Evolutionary conservation across 2,113 vertebrate genomes (phyloP), one percentile per base, ranked within the genome.

Genomic region (Cephalopterus ornatus): DNA sequence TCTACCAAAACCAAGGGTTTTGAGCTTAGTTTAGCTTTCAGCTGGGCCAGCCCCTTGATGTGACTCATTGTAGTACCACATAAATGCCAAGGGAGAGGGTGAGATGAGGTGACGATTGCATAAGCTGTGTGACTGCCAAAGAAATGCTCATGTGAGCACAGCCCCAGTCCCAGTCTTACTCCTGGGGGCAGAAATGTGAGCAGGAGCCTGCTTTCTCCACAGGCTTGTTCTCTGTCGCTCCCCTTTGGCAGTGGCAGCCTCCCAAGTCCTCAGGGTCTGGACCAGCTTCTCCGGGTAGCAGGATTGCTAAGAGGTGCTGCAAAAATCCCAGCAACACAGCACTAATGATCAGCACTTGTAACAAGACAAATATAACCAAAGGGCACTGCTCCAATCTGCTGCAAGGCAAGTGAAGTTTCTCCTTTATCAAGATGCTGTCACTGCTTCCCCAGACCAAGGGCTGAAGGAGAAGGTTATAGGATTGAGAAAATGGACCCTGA

Each of bases 71-170:
- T 66, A 90, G 92, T 76, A 94, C 85, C 92, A 97, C 46, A 46
- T 1, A 79, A 63, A 90, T 88, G 86, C 93, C 95, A 92, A 20
- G 96, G 73, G 52, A 94, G 76, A 84, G 93, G 96, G 96, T 97
- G 91, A 97, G 88, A 71, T 37, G 95, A 97, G 96, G 96, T 95
- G 84, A 97, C 56, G 70, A 96, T 95, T 97, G 94, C 94, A 92
- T 96, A 95, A 97, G 33, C 91, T 81, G 35, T 30, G 66, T 14
- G 83, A 75, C 61, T 96, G 93, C 95, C 96, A 97, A 95, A 81
- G 77, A 86, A 88, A 77, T 0, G 53, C 73, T 95, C 95, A 78
- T 77, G 85, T 79, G 92, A 88, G 79, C 82, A 78, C 68, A 90
- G 82, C 10, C 81, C 61, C 58, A 44, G 78, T 42, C 81, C 37